Percentiles rank a stretch among this genome's conserved stretches.
Conservation (phyloP, 2,888 invertebrate species). For the Watsonalla cultraria region DNA sequence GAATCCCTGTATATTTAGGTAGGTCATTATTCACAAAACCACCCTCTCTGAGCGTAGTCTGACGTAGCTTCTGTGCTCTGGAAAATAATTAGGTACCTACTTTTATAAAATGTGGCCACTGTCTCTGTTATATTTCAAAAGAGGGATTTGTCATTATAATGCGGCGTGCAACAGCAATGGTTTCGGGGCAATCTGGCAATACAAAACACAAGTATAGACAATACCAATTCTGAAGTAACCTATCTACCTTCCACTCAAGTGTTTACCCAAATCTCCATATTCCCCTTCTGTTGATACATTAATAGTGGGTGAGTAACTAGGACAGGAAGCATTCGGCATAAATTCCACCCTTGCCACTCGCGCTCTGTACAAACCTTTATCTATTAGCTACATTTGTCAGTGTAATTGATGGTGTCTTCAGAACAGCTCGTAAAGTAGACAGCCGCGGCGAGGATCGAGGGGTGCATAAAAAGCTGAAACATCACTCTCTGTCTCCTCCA, state of each 20-base stretch:
- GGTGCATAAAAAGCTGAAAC: conserved; percentile 26
- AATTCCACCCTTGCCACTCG: conserved; percentile 24
- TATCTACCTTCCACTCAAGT: conserved; percentile 6
- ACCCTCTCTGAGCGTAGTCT: too few relatives aligned
- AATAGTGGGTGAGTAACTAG: conserved; percentile 11
- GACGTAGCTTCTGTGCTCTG: too few relatives aligned
- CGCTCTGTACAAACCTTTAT: conserved; percentile 26
- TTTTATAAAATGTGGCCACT: too few relatives aligned
- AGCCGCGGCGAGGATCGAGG: conserved; percentile 11
- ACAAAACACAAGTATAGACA: too few relatives aligned
- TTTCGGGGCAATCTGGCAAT: too few relatives aligned
- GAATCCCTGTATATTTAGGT: too few relatives aligned
- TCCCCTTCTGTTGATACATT: background rate
- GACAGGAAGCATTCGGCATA: conserved; percentile 25
- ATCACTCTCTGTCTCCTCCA: conserved; percentile 36
- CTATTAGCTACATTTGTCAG: conserved; percentile 26
- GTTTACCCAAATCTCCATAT: conserved; percentile 1
- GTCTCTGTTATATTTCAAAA: too few relatives aligned
- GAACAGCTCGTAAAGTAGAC: conserved; percentile 17
- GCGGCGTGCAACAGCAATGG: too few relatives aligned
- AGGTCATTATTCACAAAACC: too few relatives aligned
- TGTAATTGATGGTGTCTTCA: conserved; percentile 21
- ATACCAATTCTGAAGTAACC: conserved; percentile 13
- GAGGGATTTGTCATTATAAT: too few relatives aligned
- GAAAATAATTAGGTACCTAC: too few relatives aligned